A percentile compares a stretch with the other conserved stretches of the same genome.
Conservation (phyloP, 1,140 invertebrate species). For the Thaumetopoea pityocampa region DNA sequence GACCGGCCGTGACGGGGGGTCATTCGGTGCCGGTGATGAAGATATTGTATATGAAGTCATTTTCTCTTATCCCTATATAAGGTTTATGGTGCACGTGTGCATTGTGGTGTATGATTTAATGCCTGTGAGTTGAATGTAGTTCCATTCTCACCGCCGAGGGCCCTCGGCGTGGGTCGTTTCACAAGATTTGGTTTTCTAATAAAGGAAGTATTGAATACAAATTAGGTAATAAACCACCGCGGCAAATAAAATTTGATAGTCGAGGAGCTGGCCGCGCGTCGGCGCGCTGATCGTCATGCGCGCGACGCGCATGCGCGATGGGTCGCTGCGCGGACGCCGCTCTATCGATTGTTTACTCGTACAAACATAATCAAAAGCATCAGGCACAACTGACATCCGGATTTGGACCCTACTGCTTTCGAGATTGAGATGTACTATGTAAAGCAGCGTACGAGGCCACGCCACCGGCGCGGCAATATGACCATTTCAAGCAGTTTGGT, state of each 20-base stretch:
- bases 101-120: constrained; percentile 26
- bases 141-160: not conserved
- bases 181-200: constrained; percentile 25
- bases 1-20: no score
- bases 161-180: constrained; percentile 2
- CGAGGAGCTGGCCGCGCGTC: constrained; percentile 38
- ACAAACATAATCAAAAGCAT: constrained; percentile 31
- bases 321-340: constrained; percentile 35
- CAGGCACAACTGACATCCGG: constrained; percentile 27
- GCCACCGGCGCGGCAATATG: constrained; percentile 40
- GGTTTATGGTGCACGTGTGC: no score
- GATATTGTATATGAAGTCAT: no score
- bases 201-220: constrained; percentile 59
- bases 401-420: constrained; percentile 33
- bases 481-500: constrained; percentile 66
- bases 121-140: constrained; percentile 13
- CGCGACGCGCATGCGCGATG: constrained; percentile 62
- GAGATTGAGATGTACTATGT: constrained; percentile 20
- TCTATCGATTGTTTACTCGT: constrained; percentile 63
- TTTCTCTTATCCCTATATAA: no score
- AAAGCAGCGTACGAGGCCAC: not conserved
- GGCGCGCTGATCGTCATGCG: constrained; percentile 58
- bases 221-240: constrained; percentile 50
- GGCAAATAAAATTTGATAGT: constrained; percentile 58
- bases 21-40: no score